Percentiles rank a stretch among this genome's conserved stretches.
Evolutionary conservation across 1,140 invertebrate species (phyloP).

Genomic region (Dufourea novaeangliae): DNA sequence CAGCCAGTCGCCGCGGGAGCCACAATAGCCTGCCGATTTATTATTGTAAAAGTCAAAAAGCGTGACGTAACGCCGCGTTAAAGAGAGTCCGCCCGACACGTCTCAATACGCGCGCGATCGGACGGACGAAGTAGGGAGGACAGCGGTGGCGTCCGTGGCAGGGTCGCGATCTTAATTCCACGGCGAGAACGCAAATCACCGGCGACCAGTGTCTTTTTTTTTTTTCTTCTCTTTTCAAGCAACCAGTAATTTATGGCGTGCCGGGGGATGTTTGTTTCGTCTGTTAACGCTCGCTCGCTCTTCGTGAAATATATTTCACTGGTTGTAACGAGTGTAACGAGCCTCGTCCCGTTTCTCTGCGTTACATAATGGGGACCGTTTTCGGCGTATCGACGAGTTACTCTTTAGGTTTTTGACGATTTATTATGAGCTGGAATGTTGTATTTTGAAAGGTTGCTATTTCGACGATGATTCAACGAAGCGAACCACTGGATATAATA

Average conservation of each 20-base stretch:
- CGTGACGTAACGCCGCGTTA: slow-evolving; percentile 71
- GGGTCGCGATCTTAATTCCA: slow-evolving; percentile 42
- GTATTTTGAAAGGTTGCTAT: background rate
- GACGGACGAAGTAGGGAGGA: background rate
- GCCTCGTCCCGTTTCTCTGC: background rate
- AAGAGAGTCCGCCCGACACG: slow-evolving; percentile 61
- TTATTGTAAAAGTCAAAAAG: slow-evolving; percentile 66
- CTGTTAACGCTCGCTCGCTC: background rate
- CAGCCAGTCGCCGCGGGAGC: slow-evolving; percentile 31
- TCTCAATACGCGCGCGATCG: slow-evolving; percentile 69
- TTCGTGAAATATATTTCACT: slow-evolving; percentile 22
- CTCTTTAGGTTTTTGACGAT: background rate
- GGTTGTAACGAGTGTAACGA: slow-evolving; percentile 33
- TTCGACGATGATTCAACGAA: background rate
- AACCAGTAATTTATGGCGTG: slow-evolving; percentile 34
- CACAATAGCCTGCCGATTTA: slow-evolving; percentile 72
- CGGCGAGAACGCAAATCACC: slow-evolving; percentile 36
- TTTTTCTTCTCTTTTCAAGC: too few relatives aligned
- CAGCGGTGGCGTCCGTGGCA: background rate
- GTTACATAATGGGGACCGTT: slow-evolving; percentile 18
- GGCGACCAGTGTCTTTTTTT: background rate
- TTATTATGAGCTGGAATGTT: background rate
- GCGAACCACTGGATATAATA: too few relatives aligned
- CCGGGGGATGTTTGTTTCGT: slow-evolving; percentile 45
- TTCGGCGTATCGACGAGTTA: background rate